Conservation (phyloP, 2,113 vertebrate species). For the Columba janthina region DNA sequence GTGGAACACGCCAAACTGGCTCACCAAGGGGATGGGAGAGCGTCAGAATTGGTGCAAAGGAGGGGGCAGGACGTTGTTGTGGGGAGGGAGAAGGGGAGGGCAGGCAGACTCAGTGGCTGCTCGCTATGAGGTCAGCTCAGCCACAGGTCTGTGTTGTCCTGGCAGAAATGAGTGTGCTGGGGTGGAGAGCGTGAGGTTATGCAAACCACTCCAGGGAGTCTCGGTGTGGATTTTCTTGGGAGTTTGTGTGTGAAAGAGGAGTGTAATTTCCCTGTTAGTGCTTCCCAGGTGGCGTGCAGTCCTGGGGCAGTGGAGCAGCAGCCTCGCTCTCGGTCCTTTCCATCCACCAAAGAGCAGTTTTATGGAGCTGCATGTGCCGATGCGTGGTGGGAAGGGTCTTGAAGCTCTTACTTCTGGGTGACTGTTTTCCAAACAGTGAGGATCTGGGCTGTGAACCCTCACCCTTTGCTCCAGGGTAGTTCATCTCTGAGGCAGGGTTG, state of each 20-base stretch:
- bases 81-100: neutral
- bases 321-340: neutral
- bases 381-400: neutral
- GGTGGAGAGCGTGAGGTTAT: neutral
- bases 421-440: neutral
- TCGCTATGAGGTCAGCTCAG: slow-evolving; percentile 2
- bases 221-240: neutral
- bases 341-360: neutral
- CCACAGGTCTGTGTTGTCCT: neutral
- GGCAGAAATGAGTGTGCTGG: neutral
- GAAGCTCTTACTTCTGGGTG: neutral
- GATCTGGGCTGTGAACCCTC: neutral
- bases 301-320: neutral
- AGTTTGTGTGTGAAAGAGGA: neutral
- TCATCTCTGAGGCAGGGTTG: neutral
- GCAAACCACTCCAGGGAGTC: neutral
- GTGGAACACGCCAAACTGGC: neutral
- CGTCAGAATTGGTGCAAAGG: neutral
- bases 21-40: neutral
- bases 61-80: neutral
- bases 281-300: fast-evolving
- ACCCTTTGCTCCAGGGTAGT: neutral
- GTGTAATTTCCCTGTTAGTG: neutral
- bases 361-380: fast-evolving
- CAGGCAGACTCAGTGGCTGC: neutral